Conservation (phyloP, 2,113 vertebrate species). For the Neomonachus schauinslandi region DNA sequence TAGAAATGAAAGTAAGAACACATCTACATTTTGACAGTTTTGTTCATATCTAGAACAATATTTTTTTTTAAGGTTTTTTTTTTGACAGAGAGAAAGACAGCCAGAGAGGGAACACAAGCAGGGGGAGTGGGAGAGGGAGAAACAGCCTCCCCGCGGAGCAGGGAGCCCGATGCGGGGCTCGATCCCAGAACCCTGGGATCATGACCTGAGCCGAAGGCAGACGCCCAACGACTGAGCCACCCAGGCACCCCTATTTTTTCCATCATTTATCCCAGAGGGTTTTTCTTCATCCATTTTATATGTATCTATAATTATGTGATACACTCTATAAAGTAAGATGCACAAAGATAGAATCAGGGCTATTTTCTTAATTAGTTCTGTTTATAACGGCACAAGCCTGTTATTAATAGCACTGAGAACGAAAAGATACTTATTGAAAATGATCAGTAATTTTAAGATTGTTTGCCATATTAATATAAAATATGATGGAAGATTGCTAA, state of each 20-base stretch:
- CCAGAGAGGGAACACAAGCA: too few species aligned
- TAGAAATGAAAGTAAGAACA: constrained; percentile 8
- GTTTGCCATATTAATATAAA: neutral
- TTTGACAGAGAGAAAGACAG: too few species aligned
- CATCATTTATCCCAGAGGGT: neutral
- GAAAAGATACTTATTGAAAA: constrained; percentile 7
- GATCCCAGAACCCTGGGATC: too few species aligned
- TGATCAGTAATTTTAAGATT: neutral
- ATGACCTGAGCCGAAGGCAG: too few species aligned
- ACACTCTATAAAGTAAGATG: neutral
- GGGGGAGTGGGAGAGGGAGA: too few species aligned
- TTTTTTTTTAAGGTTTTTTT: neutral
- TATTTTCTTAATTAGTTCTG: constrained; percentile 24
- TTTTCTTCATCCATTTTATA: neutral
- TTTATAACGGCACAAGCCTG: neutral
- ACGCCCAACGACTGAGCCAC: too few species aligned
- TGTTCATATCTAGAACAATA: neutral
- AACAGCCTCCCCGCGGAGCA: too few species aligned
- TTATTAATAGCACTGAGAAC: neutral
- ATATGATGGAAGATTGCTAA: neutral
- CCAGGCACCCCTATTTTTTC: neutral
- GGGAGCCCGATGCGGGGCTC: too few species aligned
- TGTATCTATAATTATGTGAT: neutral
- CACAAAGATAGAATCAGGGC: neutral
- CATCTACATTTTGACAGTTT: neutral